A percentile compares a stretch with the other conserved stretches of the same genome.
Conservation (phyloP, 2,888 invertebrate genomes). For the Euplagia quadripunctaria region DNA sequence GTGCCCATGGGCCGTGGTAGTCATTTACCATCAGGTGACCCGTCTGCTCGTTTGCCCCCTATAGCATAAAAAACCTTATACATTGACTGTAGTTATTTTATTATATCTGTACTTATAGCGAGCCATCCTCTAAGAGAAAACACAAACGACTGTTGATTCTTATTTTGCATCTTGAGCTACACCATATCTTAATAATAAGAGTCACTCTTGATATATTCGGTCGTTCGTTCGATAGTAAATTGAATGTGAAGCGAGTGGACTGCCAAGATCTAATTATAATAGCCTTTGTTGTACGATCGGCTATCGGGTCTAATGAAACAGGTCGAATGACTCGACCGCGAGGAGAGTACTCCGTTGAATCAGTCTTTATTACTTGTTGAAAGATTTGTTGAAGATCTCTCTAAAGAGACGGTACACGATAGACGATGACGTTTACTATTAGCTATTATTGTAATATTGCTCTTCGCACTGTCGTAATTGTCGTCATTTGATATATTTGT, state of each 20-base stretch:
- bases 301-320: conserved; percentile 48
- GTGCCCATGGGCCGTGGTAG: no score
- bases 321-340: conserved; percentile 55
- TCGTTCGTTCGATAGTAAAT: conserved; percentile 68
- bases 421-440: background rate
- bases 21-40: no score
- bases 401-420: background rate
- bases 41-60: no score
- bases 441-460: background rate
- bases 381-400: conserved; percentile 31
- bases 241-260: conserved; percentile 56
- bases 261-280: conserved; percentile 81
- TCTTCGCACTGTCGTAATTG: background rate
- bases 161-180: background rate
- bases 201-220: conserved; percentile 33
- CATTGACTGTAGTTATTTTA: no score
- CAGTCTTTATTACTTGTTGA: conserved; percentile 39
- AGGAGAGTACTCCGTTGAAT: conserved; percentile 44
- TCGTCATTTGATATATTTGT: background rate
- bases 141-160: background rate
- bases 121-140: no score
- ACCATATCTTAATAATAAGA: conserved; percentile 29
- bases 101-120: no score
- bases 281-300: conserved; percentile 67
- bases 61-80: no score